Evolutionary conservation across 1,140 invertebrate genomes (phyloP).

Genomic region (Bombus soroeensis): DNA sequence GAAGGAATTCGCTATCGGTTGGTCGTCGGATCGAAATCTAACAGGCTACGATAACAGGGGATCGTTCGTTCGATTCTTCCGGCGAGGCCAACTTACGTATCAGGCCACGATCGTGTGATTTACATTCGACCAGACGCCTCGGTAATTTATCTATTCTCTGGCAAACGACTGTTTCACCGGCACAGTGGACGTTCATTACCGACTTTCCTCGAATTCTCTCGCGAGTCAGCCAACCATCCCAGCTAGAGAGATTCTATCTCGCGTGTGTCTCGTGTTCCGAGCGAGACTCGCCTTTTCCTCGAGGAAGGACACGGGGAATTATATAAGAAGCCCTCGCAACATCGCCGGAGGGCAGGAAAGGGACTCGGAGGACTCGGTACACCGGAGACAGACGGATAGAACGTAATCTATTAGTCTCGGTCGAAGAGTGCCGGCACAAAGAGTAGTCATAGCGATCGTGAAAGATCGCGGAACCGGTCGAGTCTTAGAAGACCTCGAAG

Average conservation of each 20-base stretch:
- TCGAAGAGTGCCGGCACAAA: slow-evolving; percentile 40
- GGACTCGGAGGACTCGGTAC: not conserved
- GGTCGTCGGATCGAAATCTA: slow-evolving; percentile 1
- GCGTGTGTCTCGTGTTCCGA: slow-evolving; percentile 24
- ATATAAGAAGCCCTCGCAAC: slow-evolving; percentile 32
- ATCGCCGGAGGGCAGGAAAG: not conserved
- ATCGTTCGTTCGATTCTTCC: not conserved
- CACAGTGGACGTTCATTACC: slow-evolving; percentile 3
- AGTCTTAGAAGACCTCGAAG: slow-evolving; percentile 1
- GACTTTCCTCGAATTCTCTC: slow-evolving; percentile 37
- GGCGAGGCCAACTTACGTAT: not conserved
- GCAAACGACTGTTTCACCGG: not conserved
- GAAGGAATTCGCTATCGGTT: not conserved
- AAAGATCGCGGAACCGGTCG: slow-evolving; percentile 51
- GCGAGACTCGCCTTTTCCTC: slow-evolving; percentile 26
- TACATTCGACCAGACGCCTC: slow-evolving; percentile 1
- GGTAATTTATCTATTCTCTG: slow-evolving; percentile 9
- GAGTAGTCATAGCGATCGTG: slow-evolving; percentile 48
- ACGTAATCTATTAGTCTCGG: slow-evolving; percentile 62
- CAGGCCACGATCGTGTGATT: slow-evolving; percentile 4
- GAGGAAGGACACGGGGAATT: slow-evolving; percentile 36
- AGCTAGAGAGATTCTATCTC: slow-evolving; percentile 11
- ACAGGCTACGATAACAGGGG: not conserved
- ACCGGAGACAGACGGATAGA: slow-evolving; percentile 24
- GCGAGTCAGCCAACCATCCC: slow-evolving; percentile 3